Percentiles rank a stretch among this genome's conserved stretches.
These are phyloP conservation scores for Bergia puertoricense DNA, from an alignment of 92 coral and sea anemone species.

Conservation along the genomic window DNA sequence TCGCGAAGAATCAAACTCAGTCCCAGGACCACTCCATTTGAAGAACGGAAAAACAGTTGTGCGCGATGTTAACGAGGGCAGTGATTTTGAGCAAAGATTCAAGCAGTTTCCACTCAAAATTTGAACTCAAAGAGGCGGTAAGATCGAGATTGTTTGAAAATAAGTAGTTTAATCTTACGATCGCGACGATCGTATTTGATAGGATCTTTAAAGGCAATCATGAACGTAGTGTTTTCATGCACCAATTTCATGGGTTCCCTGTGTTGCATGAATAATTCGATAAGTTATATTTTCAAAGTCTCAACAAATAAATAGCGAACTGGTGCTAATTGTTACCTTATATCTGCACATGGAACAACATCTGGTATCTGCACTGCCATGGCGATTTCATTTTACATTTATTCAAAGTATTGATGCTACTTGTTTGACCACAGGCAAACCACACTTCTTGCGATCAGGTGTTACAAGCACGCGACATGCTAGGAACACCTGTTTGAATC, in stretches of 20 bases:
- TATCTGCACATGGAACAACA: background rate
- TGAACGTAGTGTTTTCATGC: background rate
- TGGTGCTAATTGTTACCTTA: too few species aligned
- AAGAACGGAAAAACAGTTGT: too few species aligned
- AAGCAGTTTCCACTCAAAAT: slow-evolving; percentile 59
- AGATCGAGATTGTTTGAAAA: background rate
- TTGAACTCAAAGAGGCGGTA: slow-evolving; percentile 84
- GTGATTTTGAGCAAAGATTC: slow-evolving; percentile 68
- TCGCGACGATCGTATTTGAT: background rate
- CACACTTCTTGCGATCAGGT: background rate
- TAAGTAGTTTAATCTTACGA: background rate
- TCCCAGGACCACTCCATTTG: slow-evolving; percentile 6
- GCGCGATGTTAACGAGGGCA: slow-evolving; percentile 75
- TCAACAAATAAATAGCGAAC: background rate
- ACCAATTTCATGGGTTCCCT: background rate
- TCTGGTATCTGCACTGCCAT: background rate
- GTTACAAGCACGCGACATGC: too few species aligned
- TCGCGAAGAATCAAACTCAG: background rate
- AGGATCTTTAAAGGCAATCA: background rate
- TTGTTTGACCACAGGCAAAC: background rate
- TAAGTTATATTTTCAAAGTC: too few species aligned
- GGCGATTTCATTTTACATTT: background rate
- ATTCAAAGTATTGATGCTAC: too few species aligned
- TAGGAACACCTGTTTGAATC: too few species aligned
- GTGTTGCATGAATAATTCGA: background rate